These are phyloP conservation scores for Myrmophylax atrothorax DNA, from an alignment of 2,113 vertebrate species.

Conservation along the genomic window DNA sequence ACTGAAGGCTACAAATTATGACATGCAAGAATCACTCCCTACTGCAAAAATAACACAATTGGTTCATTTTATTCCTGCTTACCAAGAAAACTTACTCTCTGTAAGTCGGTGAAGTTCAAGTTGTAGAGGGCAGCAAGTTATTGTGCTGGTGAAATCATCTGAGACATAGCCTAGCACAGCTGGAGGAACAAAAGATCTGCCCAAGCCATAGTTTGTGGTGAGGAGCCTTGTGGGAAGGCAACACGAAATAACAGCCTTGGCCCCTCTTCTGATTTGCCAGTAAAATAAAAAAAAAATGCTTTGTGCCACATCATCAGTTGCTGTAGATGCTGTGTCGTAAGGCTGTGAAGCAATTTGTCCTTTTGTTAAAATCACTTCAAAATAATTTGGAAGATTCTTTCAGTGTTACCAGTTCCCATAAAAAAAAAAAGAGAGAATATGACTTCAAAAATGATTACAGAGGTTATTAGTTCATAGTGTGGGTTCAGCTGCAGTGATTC, in stretches of 20 bases:
- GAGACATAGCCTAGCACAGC: conserved; percentile 20
- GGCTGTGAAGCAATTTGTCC: background rate
- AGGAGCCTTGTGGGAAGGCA: conserved; percentile 51
- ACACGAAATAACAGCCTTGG: conserved; percentile 41
- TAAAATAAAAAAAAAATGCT: background rate
- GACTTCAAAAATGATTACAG: background rate
- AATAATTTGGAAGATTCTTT: background rate
- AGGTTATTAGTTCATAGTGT: background rate
- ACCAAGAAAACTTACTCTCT: conserved; percentile 20
- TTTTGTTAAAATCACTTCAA: background rate
- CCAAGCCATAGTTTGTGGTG: conserved; percentile 56
- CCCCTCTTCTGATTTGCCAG: conserved; percentile 23
- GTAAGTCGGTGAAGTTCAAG: conserved; percentile 8
- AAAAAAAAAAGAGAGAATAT: background rate
- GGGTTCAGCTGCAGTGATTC: background rate
- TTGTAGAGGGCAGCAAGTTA: conserved; percentile 11
- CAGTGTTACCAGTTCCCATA: background rate
- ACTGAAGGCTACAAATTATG: background rate
- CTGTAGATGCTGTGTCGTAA: background rate
- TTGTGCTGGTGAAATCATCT: conserved; percentile 35
- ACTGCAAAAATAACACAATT: background rate
- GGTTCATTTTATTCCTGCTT: background rate
- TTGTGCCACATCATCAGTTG: conserved; percentile 56
- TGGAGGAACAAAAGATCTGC: conserved; percentile 31
- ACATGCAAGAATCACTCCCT: background rate